Base-by-base conservation (phyloP, 2,797 vertebrate species). In the Hozukius guyotensis region DNA sequence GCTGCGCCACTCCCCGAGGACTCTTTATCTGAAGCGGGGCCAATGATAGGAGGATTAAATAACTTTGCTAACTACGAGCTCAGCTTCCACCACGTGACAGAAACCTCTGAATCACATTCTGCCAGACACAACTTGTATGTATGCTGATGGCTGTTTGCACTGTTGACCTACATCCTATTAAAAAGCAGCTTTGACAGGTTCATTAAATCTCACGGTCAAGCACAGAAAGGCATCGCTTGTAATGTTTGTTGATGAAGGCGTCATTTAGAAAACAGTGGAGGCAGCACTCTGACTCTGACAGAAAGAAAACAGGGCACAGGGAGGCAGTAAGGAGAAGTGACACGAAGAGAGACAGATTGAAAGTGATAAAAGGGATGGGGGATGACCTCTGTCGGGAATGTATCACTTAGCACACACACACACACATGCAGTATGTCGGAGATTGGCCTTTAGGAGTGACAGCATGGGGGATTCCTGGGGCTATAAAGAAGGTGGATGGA, bases 401-500 rank as follows among this genome's bases (percentile, higher is more conserved):
- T 61, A 75, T 80, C 65, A 64, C 76, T 83, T 84, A 60, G 18
- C 65, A 55, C 53, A 57, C 34, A 75, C 53, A 25, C 8, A 75
- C 52, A n/a, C 5, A 56, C 32, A n/a, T 2, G n/a, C 70, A 65
- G n/a, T 72, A 72, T 64, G 31, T 86, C 79, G 87, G 72, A n/a
- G 75, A 67, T 8, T 64, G 72, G 78, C 72, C 72, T 84, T 82
- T 56, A 82, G 82, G 57, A 59, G 46, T 78, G 82, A 89, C 86
- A 91, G 80, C 60, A 77, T 55, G 59, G 64, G 80, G 81, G 77
- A 81, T 82, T 78, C 89, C 83, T 88, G 66, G 38, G 71, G 88
- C 63, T 69, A 77, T 80, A 80, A 77, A 86, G 72, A 75, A 82
- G 32, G 67, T 72, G 67, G 76, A 80, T 14, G 71, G 65, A 82